These are phyloP conservation scores for Hemichromis elongatus DNA, from an alignment of 2,113 vertebrate species.

Conservation along the genomic window DNA sequence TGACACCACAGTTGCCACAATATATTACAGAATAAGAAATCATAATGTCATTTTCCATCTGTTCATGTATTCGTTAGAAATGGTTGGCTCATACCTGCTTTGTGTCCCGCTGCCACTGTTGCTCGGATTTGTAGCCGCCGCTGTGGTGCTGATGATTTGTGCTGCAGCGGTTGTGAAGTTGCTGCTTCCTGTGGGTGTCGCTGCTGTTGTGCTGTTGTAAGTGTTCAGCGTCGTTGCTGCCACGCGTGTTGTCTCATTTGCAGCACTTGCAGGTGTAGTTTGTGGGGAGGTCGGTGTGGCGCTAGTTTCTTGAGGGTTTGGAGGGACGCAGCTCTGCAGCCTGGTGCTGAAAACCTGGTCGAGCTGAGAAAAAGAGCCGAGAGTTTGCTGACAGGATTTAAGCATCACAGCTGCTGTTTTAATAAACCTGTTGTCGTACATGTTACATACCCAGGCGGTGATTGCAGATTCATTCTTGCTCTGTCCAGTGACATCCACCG, in stretches of 20 bases:
- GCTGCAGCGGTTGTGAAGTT: neutral
- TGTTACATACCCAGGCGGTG: constrained; percentile 43
- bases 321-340: neutral
- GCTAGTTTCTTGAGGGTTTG: neutral
- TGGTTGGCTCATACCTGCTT: constrained; percentile 19
- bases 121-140: neutral
- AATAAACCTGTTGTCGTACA: neutral
- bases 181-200: neutral
- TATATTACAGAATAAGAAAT: neutral
- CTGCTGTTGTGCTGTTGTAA: neutral
- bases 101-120: neutral
- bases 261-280: neutral
- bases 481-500: constrained; percentile 15
- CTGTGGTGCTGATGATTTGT: neutral
- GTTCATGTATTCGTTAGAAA: neutral
- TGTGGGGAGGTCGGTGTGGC: neutral
- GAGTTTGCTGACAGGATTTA: neutral
- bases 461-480: constrained; percentile 28
- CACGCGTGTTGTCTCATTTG: neutral
- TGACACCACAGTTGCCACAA: neutral
- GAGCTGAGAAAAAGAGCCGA: constrained; percentile 33
- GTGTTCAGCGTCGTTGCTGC: neutral
- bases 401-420: neutral
- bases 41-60: neutral
- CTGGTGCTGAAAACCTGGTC: neutral